phyloP scores from a whole-genome alignment of 1,140 invertebrate species.

The Apis cerana region DNA sequence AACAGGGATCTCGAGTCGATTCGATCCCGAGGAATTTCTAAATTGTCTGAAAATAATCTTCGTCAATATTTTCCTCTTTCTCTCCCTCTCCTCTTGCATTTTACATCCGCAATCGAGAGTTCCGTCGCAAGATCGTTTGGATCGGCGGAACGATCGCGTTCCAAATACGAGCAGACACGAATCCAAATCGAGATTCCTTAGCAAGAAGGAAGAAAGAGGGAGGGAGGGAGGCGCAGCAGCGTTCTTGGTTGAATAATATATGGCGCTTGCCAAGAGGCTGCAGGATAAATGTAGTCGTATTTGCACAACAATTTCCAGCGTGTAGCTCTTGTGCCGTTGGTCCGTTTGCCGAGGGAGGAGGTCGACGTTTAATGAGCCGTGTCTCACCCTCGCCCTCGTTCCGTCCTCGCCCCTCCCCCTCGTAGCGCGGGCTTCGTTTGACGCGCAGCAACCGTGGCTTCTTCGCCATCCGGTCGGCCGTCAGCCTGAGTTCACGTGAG shows the following conservation, averaged over 20 bases:
- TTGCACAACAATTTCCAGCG: constrained; percentile 63
- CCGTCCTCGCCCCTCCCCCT: constrained; percentile 26
- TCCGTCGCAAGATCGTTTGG: too few relatives aligned
- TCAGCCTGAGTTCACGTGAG: too few relatives aligned
- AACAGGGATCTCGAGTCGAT: background rate
- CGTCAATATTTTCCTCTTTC: too few relatives aligned
- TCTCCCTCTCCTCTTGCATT: too few relatives aligned
- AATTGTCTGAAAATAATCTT: too few relatives aligned
- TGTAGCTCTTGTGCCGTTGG: constrained; percentile 45
- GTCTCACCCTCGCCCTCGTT: constrained; percentile 55
- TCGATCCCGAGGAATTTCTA: too few relatives aligned
- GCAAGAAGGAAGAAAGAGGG: too few relatives aligned
- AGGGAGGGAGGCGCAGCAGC: constrained; percentile 39
- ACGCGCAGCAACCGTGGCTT: constrained; percentile 10
- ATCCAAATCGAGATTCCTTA: too few relatives aligned
- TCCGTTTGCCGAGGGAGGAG: constrained; percentile 53
- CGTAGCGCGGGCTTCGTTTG: constrained; percentile 29
- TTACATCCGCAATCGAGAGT: too few relatives aligned
- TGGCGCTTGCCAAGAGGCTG: constrained; percentile 54
- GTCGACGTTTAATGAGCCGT: constrained; percentile 62
- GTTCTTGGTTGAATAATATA: constrained; percentile 64
- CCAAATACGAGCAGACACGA: too few relatives aligned
- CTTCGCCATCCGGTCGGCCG: constrained; percentile 2
- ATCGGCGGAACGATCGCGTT: too few relatives aligned
- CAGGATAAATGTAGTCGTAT: constrained; percentile 61